A percentile compares a stretch with the other conserved stretches of the same genome.
These are phyloP conservation scores for Sylvia atricapilla DNA, from an alignment of 2,113 vertebrate genomes.

Conservation along the genomic window DNA sequence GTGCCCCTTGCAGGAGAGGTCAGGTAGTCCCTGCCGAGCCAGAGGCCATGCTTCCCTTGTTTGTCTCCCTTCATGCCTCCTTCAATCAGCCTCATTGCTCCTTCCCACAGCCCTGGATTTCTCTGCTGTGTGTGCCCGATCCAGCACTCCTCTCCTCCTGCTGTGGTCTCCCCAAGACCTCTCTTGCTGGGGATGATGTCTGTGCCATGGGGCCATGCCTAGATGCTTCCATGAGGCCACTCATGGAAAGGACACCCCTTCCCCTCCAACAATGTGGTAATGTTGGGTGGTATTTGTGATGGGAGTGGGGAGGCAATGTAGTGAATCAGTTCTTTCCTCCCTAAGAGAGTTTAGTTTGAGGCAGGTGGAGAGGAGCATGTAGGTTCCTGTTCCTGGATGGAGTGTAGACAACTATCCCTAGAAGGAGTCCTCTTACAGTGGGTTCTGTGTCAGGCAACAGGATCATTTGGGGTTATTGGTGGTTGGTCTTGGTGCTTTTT, in stretches of 20 bases:
- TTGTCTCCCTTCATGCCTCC: background rate
- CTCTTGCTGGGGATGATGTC: background rate
- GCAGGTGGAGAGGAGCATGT: background rate
- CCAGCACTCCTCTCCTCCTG: background rate
- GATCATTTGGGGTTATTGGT: background rate
- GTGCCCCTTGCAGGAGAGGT: background rate
- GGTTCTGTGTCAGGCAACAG: background rate
- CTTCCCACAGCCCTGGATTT: background rate
- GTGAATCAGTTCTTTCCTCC: background rate
- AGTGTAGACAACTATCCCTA: background rate
- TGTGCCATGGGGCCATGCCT: background rate
- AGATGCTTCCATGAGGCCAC: background rate
- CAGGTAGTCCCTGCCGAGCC: slow-evolving; percentile 15
- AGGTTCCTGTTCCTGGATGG: background rate
- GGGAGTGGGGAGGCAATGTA: background rate
- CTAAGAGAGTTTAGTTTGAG: background rate
- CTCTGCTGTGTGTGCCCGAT: background rate
- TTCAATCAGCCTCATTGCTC: slow-evolving; percentile 30
- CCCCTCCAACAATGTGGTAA: accelerated
- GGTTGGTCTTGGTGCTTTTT: background rate
- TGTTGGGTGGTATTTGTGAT: background rate
- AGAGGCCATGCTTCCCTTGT: background rate
- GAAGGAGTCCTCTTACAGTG: background rate
- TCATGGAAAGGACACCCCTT: background rate
- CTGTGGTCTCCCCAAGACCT: background rate